These are phyloP conservation scores for Spodoptera litura DNA, from an alignment of 1,140 invertebrate species.

Conservation along the genomic window DNA sequence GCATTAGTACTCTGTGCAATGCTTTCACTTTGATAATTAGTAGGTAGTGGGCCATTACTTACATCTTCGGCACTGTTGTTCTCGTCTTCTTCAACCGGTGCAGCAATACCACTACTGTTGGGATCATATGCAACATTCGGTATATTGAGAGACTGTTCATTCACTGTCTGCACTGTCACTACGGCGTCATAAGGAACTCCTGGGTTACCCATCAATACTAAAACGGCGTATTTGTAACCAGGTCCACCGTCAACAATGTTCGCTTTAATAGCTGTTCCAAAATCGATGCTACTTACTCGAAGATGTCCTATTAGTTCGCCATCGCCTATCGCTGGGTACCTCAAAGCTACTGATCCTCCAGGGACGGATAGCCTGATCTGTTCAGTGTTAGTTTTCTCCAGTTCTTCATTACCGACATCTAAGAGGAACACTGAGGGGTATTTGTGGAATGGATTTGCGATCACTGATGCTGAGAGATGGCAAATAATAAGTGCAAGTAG, in stretches of 20 bases:
- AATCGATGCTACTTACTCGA: conserved; percentile 78
- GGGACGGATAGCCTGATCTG: conserved; percentile 74
- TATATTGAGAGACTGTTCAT: conserved; percentile 43
- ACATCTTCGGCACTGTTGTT: conserved; percentile 69
- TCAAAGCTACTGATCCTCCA: conserved; percentile 74
- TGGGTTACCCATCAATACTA: conserved; percentile 74
- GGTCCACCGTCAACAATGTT: conserved; percentile 79
- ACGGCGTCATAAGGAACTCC: conserved; percentile 74
- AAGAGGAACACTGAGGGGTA: conserved; percentile 79
- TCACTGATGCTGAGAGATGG: conserved; percentile 53
- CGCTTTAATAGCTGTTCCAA: conserved; percentile 77
- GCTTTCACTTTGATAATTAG: conserved; percentile 37
- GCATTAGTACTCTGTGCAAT: conserved; percentile 55
- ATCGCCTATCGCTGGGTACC: conserved; percentile 72
- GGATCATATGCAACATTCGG: conserved; percentile 33
- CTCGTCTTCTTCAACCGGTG: conserved; percentile 52
- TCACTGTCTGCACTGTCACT: conserved; percentile 71
- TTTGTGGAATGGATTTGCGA: conserved; percentile 75
- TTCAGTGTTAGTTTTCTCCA: conserved; percentile 71
- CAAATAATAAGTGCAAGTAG: conserved; percentile 64
- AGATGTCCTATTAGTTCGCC: conserved; percentile 75
- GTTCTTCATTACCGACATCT: conserved; percentile 82
- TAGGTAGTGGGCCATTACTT: conserved; percentile 46
- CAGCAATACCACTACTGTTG: conserved; percentile 35
- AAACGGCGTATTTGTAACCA: conserved; percentile 76